Conservation (phyloP, 2,888 invertebrate genomes). For the Drosophila anomelani region DNA sequence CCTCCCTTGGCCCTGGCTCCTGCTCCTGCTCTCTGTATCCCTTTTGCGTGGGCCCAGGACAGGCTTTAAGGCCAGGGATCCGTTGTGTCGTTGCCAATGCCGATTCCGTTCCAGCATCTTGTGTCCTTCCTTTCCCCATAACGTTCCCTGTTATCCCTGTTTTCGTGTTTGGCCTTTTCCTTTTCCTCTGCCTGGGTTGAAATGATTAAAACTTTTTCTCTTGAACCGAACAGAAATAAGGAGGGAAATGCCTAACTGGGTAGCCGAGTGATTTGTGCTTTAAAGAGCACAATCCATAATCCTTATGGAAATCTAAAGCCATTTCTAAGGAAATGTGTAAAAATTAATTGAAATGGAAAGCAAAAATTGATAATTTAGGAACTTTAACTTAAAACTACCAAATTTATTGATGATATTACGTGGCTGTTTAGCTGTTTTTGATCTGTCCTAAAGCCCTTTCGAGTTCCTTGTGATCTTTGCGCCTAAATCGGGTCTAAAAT, state of each 20-base stretch:
- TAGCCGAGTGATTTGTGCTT: slow-evolving; percentile 12
- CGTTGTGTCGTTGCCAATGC: slow-evolving; percentile 5
- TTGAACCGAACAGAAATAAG: slow-evolving; percentile 19
- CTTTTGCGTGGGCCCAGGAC: slow-evolving; percentile 11
- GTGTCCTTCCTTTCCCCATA: background rate
- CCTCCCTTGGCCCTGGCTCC: background rate
- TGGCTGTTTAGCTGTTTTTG: background rate
- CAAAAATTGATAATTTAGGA: background rate
- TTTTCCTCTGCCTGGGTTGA: slow-evolving; percentile 42
- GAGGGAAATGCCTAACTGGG: slow-evolving; percentile 21
- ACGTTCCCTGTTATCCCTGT: background rate
- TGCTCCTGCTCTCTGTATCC: background rate
- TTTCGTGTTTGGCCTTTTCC: background rate
- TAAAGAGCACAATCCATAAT: slow-evolving; percentile 1
- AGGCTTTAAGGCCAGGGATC: slow-evolving; percentile 8
- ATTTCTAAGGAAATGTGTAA: background rate
- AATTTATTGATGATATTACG: background rate
- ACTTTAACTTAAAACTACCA: background rate
- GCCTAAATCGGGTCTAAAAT: background rate
- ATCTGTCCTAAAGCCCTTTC: background rate
- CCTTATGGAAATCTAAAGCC: background rate
- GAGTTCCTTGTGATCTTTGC: background rate
- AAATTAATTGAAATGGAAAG: background rate
- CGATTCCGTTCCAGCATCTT: slow-evolving; percentile 1
- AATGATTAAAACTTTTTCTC: slow-evolving; percentile 60